These are phyloP conservation scores for Gambusia holbrooki DNA, from an alignment of 2,113 vertebrate genomes.

Conservation along the genomic window DNA sequence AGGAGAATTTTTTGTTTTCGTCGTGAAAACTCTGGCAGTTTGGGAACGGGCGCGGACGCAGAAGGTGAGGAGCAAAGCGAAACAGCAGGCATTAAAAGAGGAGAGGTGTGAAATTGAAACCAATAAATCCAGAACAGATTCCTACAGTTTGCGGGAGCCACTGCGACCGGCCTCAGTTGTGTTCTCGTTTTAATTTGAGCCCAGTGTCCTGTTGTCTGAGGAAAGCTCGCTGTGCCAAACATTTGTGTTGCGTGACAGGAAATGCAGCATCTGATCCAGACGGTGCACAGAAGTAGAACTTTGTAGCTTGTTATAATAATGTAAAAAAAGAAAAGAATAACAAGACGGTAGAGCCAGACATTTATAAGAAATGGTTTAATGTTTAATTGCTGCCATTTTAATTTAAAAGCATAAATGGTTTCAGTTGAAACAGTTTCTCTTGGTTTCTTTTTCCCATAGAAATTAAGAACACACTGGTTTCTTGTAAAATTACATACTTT, in stretches of 20 bases:
- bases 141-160: constrained; percentile 58
- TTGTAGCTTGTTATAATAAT: not conserved
- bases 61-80: constrained; percentile 47
- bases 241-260: constrained; percentile 7
- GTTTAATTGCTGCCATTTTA: not conserved
- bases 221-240: constrained; percentile 13
- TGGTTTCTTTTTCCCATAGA: not conserved
- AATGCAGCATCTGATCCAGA: not conserved
- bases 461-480: not conserved
- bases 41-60: not conserved
- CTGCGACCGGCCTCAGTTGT: constrained; percentile 33
- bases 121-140: constrained; percentile 75
- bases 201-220: constrained; percentile 36
- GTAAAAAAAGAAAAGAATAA: not conserved
- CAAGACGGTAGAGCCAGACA: not conserved
- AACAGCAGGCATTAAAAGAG: constrained; percentile 67
- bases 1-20: not conserved
- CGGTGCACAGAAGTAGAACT: not conserved
- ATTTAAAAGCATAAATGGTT: not conserved
- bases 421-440: not conserved
- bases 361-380: not conserved
- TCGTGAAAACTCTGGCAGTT: not conserved
- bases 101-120: constrained; percentile 77
- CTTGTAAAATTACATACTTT: too few relatives aligned
- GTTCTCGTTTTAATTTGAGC: constrained; percentile 56